These are phyloP conservation scores for Pterophyllum scalare DNA, from an alignment of 2,113 vertebrate species.

Conservation along the genomic window DNA sequence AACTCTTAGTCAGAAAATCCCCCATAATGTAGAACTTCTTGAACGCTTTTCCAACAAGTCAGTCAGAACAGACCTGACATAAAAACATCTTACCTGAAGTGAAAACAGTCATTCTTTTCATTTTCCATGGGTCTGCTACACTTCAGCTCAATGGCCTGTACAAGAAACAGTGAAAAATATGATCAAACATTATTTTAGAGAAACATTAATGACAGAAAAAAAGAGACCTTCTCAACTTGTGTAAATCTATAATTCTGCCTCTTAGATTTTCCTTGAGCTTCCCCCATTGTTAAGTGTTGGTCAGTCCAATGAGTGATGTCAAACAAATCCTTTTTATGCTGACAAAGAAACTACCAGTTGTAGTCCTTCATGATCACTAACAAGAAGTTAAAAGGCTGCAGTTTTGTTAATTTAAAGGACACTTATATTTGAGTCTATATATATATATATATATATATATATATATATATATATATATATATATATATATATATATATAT, in stretches of 20 bases:
- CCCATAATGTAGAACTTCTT: not conserved
- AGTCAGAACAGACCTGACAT: not conserved
- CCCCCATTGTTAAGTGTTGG: not conserved
- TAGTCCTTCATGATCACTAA: fast-evolving
- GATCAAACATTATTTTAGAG: not conserved
- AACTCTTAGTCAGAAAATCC: not conserved
- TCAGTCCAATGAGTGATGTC: not conserved
- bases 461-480: no score
- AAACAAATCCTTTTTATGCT: not conserved
- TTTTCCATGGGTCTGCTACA: constrained; percentile 87
- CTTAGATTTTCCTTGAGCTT: not conserved
- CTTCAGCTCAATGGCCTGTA: constrained; percentile 82
- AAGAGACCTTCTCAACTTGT: not conserved
- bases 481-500: no score
- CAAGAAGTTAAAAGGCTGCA: not conserved
- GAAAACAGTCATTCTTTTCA: constrained; percentile 86
- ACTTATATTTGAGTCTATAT: not conserved
- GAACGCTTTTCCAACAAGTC: not conserved
- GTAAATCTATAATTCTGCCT: not conserved
- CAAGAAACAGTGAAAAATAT: not conserved
- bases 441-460: no score
- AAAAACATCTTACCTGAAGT: constrained; percentile 86
- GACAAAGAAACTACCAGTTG: not conserved
- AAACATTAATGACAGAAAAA: fast-evolving
- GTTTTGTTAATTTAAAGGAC: no score